phyloP scores from a whole-genome alignment of 2,888 invertebrate species.

The Steinernema carpocapsae region DNA sequence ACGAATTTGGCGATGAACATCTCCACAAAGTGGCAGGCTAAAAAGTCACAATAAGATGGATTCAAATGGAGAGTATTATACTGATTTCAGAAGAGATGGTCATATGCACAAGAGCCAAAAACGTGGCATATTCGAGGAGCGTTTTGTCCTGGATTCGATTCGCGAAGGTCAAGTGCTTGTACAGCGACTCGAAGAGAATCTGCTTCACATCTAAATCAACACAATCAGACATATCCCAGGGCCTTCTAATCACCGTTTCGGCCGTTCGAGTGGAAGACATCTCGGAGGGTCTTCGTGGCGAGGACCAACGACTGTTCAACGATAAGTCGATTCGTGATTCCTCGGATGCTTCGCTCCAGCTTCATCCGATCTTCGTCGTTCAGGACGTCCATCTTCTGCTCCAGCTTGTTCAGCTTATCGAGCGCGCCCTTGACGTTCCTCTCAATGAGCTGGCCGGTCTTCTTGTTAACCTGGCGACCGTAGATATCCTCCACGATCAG shows the following conservation, averaged over 20 bases:
- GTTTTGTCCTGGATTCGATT: constrained; percentile 78
- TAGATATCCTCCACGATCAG: constrained; percentile 46
- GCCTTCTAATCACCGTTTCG: constrained; percentile 73
- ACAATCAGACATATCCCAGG: neutral
- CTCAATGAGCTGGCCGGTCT: constrained; percentile 43
- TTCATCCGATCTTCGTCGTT: constrained; percentile 74
- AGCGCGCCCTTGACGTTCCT: constrained; percentile 69
- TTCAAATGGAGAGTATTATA: constrained; percentile 70
- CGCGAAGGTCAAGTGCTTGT: constrained; percentile 77
- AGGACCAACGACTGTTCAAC: constrained; percentile 77
- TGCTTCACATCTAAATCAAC: constrained; percentile 74
- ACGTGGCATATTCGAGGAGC: constrained; percentile 82
- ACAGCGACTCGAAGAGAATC: constrained; percentile 77
- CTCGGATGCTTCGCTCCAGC: constrained; percentile 84
- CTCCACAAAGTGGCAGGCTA: constrained; percentile 79
- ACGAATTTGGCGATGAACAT: constrained; percentile 78
- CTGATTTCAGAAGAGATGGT: constrained; percentile 90
- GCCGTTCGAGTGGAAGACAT: constrained; percentile 80
- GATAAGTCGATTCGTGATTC: constrained; percentile 72
- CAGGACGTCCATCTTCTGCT: constrained; percentile 40
- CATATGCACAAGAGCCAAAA: constrained; percentile 84
- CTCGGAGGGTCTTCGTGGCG: constrained; percentile 75
- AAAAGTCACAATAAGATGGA: too few relatives aligned
- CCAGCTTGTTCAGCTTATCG: constrained; percentile 75
- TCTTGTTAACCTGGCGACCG: constrained; percentile 40